Evolutionary conservation across 2,888 invertebrate genomes (phyloP).

Genomic region (Zaprionus obscuricornis): DNA sequence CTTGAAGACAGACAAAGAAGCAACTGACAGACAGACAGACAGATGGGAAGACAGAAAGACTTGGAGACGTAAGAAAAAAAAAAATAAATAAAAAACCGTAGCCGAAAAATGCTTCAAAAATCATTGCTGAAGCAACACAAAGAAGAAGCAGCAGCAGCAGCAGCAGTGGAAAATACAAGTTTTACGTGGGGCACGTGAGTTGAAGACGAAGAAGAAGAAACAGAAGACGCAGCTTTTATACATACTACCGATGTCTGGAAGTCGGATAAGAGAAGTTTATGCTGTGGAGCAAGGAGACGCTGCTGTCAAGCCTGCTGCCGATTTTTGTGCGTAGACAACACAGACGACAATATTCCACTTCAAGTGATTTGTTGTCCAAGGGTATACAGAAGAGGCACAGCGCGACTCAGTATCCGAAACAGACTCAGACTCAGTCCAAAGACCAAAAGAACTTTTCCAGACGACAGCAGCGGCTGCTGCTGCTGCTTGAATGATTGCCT

Average conservation of each 20-base stretch:
- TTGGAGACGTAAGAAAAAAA: constrained; percentile 18
- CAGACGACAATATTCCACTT: constrained; percentile 72
- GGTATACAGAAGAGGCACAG: constrained; percentile 1
- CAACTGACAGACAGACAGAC: constrained; percentile 22
- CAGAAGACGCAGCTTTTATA: constrained; percentile 20
- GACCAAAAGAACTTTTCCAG: constrained; percentile 61
- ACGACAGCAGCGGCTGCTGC: constrained; percentile 40
- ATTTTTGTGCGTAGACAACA: constrained; percentile 59
- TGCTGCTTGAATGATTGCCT: constrained; percentile 37
- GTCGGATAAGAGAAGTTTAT: no score
- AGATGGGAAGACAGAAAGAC: no score
- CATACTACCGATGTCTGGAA: constrained; percentile 1
- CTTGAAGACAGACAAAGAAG: constrained; percentile 57
- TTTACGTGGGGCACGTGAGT: constrained; percentile 57
- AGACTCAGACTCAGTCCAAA: no score
- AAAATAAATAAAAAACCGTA: constrained; percentile 18
- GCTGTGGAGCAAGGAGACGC: neutral
- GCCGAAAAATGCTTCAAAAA: constrained; percentile 56
- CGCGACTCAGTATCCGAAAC: neutral
- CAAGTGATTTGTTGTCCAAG: constrained; percentile 67
- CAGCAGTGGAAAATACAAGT: constrained; percentile 54
- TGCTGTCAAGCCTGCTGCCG: constrained; percentile 45
- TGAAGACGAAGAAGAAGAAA: neutral
- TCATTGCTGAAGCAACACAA: constrained; percentile 44
- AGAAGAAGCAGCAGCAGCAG: constrained; percentile 1